Base-by-base conservation (phyloP, 2,113 vertebrate species). In the Nematolebias whitei region DNA sequence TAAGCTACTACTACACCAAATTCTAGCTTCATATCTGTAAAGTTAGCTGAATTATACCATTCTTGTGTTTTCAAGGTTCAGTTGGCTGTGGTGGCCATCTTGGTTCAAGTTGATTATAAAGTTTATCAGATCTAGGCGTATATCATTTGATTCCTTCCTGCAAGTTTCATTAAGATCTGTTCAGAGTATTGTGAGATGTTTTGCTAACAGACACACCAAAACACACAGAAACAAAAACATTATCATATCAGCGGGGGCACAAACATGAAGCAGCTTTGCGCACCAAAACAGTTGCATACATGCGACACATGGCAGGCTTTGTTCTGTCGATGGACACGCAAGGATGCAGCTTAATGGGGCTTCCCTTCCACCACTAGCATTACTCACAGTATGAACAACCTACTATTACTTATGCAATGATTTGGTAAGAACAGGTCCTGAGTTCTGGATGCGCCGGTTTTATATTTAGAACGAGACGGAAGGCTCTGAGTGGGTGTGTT, bases 371-470 rank as follows among this genome's bases (percentile, higher is more conserved):
- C 23, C 58, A 47, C 41, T 20, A 62, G 20, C 71, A 70, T 73
- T 80, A 75, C 78, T 85, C 76, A 84, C 52, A 16, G 55, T 62
- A 71, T 60, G 41, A 80, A 70, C 22, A 67, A 56, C 26, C 63
- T 63, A 45, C 70, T 71, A 62, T 55, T 39, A 61, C 8, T 79
- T 69, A 72, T 65, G 67, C 74, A 76, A 76, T 59, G 55, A 40
- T 80, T 65, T 39, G 44, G 53, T 68, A 51, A 76, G 22, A 70
- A 44, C 35, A 40, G 39, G 63, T 79, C 51, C 62, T 66, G 60
- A 67, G 63, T 73, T 62, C 50, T 5, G 3, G 45, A 57, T 45
- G 60, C 63, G 60, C 68, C 58, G 52, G 40, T 54, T 52, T 69
- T 72, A 61, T 68, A 70, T 75, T 76, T 76, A 63, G 55, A 78